Conservation (phyloP, 53 echinoderm and acorn worm genomes). For the Echinarachnius parma region DNA sequence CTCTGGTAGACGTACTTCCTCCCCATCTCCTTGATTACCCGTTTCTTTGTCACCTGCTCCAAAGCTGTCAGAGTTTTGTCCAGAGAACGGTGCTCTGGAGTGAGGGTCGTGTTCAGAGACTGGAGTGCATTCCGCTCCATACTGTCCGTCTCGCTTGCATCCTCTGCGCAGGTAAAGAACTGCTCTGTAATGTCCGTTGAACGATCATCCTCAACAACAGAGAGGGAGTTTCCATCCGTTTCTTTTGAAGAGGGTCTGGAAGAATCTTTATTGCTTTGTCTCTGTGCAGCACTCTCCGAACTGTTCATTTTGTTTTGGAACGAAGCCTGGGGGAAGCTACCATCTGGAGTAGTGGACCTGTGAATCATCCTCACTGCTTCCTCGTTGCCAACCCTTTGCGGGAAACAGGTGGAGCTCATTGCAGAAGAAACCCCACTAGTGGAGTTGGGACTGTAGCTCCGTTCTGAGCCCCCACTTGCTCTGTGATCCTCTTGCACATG, state of each 20-base stretch:
- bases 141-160: conserved; percentile 29
- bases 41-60: neutral
- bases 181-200: conserved; percentile 13
- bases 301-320: neutral
- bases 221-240: neutral
- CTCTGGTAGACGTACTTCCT: conserved; percentile 5
- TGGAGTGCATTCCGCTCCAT: neutral
- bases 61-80: too few relatives aligned
- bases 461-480: conserved; percentile 14
- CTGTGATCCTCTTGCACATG: neutral
- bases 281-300: neutral
- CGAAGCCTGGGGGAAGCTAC: neutral
- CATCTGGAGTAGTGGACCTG: neutral
- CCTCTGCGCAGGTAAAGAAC: conserved; percentile 36
- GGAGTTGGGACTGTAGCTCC: conserved; percentile 53
- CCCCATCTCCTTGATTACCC: conserved; percentile 9
- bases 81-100: neutral
- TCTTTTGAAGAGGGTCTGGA: neutral
- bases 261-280: neutral
- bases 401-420: conserved; percentile 19
- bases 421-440: conserved; percentile 60
- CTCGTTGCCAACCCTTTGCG: conserved; percentile 3
- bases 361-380: neutral
- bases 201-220: conserved; percentile 6
- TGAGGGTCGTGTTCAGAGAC: too few relatives aligned